Base-by-base conservation (phyloP, 1,140 invertebrate genomes). In the Belonocnema kinseyi region DNA sequence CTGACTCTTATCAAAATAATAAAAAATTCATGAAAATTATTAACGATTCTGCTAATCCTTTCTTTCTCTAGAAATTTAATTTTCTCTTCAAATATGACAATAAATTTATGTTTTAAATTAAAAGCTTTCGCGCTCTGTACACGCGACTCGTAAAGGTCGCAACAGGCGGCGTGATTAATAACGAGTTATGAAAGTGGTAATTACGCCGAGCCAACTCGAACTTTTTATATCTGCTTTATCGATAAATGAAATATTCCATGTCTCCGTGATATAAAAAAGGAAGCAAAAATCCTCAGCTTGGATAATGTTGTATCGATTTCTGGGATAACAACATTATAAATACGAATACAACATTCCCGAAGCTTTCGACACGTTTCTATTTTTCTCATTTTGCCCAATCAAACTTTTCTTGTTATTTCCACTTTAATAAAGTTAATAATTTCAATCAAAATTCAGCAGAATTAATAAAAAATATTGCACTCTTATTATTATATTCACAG, bases 51-150 rank as follows among this genome's bases (percentile, higher is more conserved):
- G 61, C n/a, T 66, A 2, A 7, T 46, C 40, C 7, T 11, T 11
- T 46, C 10, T 46, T 33, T 66, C 61, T 40, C n/a, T n/a, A 26
- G 14, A 66, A 66, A 66, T 46, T 66, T n/a, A 33, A 66, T 40
- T 66, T 21, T 14, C 61, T 66, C 16, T 6, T 66, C 10, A 14
- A 40, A 40, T 66, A n/a, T 46, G 33, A 66, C 61, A 66, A 66
- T 66, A 66, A 66, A 66, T 46, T 46, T 66, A 66, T 66, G n/a
- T 66, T 66, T 40, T 66, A 66, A 66, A 66, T 66, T 66, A 66
- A 66, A 66, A 40, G 26, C 26, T 66, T 66, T 40, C 61, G 33
- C 40, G 61, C 61, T 66, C 33, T 66, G 61, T 66, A 40, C 33
- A 40, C 61, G 61, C 61, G 58, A 66, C 58, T 66, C 58, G 61